Evolutionary conservation across 2,113 vertebrate species (phyloP).

Genomic region (Rhea americana): DNA sequence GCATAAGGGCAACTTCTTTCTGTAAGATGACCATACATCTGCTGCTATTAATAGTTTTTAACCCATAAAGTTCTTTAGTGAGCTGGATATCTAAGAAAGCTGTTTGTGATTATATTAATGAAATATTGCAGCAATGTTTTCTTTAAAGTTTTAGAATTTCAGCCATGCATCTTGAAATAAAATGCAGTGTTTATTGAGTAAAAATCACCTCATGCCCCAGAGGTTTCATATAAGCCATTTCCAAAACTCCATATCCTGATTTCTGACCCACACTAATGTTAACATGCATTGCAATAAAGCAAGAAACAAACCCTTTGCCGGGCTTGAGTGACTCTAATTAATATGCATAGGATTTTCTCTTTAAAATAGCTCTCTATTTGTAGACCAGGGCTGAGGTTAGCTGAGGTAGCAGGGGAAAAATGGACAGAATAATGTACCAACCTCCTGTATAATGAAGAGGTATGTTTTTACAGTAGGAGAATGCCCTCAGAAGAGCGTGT

Average conservation of each 20-base stretch:
- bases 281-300: not conserved
- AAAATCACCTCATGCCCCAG: not conserved
- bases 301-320: not conserved
- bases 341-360: no score
- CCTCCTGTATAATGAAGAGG: not conserved
- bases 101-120: not conserved
- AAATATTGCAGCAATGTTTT: not conserved
- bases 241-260: not conserved
- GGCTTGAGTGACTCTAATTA: not conserved
- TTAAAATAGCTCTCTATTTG: not conserved
- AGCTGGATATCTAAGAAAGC: not conserved
- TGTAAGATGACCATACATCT: not conserved
- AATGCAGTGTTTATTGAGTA: not conserved
- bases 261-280: fast-evolving
- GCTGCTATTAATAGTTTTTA: not conserved
- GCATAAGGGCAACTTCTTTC: not conserved
- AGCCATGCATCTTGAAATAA: not conserved
- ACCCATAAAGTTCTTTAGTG: not conserved
- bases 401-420: not conserved
- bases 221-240: not conserved
- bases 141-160: not conserved
- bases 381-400: not conserved
- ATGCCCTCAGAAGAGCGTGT: constrained; percentile 16
- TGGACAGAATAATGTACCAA: not conserved
- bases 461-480: constrained; percentile 16